Evolutionary conservation across 2,113 vertebrate species (phyloP).

Genomic region (Callipepla squamata): DNA sequence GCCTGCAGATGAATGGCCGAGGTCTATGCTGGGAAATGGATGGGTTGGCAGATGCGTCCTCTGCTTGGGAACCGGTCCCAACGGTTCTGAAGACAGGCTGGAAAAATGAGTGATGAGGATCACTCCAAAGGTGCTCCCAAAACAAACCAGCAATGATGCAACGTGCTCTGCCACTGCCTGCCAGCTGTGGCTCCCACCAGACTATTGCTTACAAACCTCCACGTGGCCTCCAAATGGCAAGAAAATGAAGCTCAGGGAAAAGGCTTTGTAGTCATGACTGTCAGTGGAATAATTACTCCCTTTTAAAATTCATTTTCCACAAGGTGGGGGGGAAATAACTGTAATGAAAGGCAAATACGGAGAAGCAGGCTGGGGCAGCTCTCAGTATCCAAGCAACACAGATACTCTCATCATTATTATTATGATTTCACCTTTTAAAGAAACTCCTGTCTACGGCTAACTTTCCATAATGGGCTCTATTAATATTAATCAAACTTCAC

Average conservation of each 20-base stretch:
- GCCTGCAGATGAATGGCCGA: fast-evolving
- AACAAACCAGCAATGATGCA: neutral
- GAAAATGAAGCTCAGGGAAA: neutral
- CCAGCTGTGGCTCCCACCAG: neutral
- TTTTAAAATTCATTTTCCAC: neutral
- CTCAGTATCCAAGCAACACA: slow-evolving; percentile 55
- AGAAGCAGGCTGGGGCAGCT: slow-evolving; percentile 44
- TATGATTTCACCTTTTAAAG: slow-evolving; percentile 52
- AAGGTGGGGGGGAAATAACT: neutral
- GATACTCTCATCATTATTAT: slow-evolving; percentile 31
- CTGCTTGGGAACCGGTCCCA: neutral
- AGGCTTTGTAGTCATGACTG: neutral
- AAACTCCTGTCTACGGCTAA: slow-evolving; percentile 22
- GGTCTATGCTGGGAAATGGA: neutral
- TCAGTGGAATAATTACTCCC: neutral
- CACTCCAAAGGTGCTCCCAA: fast-evolving
- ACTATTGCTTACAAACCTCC: neutral
- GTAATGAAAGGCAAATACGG: slow-evolving; percentile 21
- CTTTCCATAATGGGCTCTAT: slow-evolving; percentile 1
- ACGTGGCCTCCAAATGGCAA: fast-evolving
- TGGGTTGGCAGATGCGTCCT: neutral
- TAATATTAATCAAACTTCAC: slow-evolving; percentile 4
- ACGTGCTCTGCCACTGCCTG: fast-evolving
- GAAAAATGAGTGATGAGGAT: neutral
- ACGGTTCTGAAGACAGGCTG: neutral